Conservation (phyloP, 2,797 vertebrate species). For the Melanogrammus aeglefinus region DNA sequence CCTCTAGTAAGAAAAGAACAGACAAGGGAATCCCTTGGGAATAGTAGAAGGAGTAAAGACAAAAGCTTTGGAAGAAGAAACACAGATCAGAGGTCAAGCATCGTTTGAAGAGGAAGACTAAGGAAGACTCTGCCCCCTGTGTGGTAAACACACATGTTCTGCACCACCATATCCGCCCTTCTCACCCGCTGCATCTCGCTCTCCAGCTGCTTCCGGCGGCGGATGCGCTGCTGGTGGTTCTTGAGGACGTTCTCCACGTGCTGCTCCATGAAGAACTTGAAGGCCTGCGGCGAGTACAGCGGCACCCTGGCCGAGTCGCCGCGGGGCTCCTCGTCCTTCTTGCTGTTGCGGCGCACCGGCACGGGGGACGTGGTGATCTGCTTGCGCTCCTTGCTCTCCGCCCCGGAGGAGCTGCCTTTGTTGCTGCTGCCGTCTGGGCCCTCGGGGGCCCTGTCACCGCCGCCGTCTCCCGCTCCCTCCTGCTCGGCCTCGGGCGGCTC, state of each 20-base stretch:
- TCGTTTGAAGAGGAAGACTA: not conserved
- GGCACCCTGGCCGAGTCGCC: conserved; percentile 86
- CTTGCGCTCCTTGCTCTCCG: conserved; percentile 88
- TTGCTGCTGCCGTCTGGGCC: conserved; percentile 34
- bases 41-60: conserved; percentile 12
- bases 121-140: not conserved
- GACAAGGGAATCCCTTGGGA: not conserved
- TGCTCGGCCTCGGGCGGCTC: conserved; percentile 74
- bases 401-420: conserved; percentile 52
- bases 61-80: conserved; percentile 16
- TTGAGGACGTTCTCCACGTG: conserved; percentile 98
- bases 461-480: conserved; percentile 63
- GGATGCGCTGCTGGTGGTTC: conserved; percentile 90
- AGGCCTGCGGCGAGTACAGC: conserved; percentile 94
- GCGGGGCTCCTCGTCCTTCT: conserved; percentile 90
- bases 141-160: not conserved
- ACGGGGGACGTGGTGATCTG: conserved; percentile 97
- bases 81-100: not conserved
- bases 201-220: conserved; percentile 94
- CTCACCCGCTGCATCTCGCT: conserved; percentile 98
- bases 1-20: not conserved
- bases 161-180: not conserved
- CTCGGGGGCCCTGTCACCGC: conserved; percentile 56
- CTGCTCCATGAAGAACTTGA: conserved; percentile 99
- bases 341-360: conserved; percentile 89